Evolutionary conservation across 2,888 invertebrate species (phyloP), one percentile per base, ranked within the genome.

Genomic region (Lottia scabra): DNA sequence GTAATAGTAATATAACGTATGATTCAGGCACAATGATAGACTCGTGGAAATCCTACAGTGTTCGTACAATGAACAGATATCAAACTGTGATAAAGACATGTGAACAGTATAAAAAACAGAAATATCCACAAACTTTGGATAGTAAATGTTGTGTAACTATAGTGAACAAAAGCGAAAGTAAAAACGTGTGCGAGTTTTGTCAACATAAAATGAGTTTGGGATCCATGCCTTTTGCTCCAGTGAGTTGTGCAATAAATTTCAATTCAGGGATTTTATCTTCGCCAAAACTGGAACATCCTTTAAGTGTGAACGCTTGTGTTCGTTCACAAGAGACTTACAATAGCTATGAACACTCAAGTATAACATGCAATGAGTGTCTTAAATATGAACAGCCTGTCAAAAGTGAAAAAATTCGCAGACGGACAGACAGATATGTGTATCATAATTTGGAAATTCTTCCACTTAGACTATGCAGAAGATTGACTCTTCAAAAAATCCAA

Each of bases 321-420:
- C 80, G 84, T 46, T 77, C 80, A 46, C 75, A 76, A 67, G 73
- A 80, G 45, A 80, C 77, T 76, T 85, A 85, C 72, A 83, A 84
- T 71, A 71, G 77, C 8, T 80, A 82, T 75, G 80, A 83, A 67
- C 79, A 83, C 67, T 72, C 79, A 45, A 84, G 81, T 64, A 74
- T 84, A 19, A 82, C 82, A 68, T 85, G 85, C 73, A 76, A 75
- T 67, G 62, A 76, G 12, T 77, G 79, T 70, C 19, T 71, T 56
- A 71, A 76, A 67, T 72, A 71, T 38, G 43, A 27, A 26, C 30
- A 27, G 46, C n/a, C 23, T 72, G 62, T 68, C 65, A n/a, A 30
- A 43, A 38, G 16, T 0, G 66, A 45, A 44, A 75, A 70, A 56
- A 27, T 56, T 12, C 74, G 83, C 63, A 73, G 78, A 67, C 78